A percentile compares a stretch with the other conserved stretches of the same genome.
Conservation (phyloP, 2,888 invertebrate genomes). For the Drosophila incognita region DNA sequence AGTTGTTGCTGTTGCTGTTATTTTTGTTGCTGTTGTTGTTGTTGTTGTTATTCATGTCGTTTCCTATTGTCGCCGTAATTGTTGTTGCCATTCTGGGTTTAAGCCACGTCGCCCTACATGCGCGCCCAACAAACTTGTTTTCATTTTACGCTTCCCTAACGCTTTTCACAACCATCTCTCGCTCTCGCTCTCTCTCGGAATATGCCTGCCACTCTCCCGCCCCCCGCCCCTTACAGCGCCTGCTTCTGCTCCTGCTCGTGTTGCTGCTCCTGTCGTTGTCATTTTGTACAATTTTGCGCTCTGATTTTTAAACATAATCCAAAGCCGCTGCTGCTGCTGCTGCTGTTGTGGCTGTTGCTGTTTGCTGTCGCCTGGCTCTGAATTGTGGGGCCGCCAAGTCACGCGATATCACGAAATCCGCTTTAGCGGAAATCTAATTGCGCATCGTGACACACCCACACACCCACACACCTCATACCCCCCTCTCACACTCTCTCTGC, state of each 20-base stretch:
- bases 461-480: conserved; percentile 4
- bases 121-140: conserved; percentile 78
- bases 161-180: conserved; percentile 63
- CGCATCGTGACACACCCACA: conserved; percentile 63
- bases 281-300: conserved; percentile 80
- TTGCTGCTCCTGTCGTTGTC: conserved; percentile 58
- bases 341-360: conserved; percentile 5
- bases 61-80: conserved; percentile 79
- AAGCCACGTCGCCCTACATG: conserved; percentile 72
- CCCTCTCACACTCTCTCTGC: not conserved
- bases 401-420: conserved; percentile 80
- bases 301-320: conserved; percentile 81
- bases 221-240: not conserved
- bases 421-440: conserved; percentile 81
- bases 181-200: conserved; percentile 7
- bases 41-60: conserved; percentile 78
- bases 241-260: conserved; percentile 4
- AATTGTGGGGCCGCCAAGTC: conserved; percentile 71
- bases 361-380: conserved; percentile 41
- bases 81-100: conserved; percentile 79
- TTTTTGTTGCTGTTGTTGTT: conserved; percentile 61
- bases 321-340: conserved; percentile 37
- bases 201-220: not conserved
- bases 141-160: conserved; percentile 78
- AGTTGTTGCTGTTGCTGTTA: conserved; percentile 37